These are phyloP conservation scores for Prunella himalayana DNA, from an alignment of 2,113 vertebrate genomes.

Conservation along the genomic window DNA sequence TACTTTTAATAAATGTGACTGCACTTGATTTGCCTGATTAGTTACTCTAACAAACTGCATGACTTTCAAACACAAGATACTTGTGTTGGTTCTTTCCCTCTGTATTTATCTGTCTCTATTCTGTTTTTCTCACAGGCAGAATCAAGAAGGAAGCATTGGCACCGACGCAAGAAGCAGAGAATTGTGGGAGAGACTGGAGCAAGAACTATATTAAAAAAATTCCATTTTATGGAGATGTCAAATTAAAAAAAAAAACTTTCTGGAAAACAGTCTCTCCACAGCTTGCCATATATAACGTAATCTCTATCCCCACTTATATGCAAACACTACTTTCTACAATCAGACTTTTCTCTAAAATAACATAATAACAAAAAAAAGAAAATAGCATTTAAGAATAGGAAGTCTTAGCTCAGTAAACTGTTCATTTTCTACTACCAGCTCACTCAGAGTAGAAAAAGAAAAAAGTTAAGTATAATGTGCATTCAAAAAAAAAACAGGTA, in stretches of 20 bases:
- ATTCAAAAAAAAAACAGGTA: background rate
- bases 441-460: background rate
- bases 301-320: background rate
- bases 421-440: background rate
- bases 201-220: background rate
- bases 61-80: background rate
- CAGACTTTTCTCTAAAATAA: background rate
- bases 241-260: background rate
- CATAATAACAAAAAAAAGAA: background rate
- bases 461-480: background rate
- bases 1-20: constrained; percentile 59
- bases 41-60: background rate
- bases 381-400: background rate
- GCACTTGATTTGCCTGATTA: background rate
- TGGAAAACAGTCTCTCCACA: background rate
- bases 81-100: background rate
- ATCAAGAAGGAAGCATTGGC: background rate
- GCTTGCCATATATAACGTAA: background rate
- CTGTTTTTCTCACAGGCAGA: background rate
- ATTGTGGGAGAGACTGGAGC: background rate
- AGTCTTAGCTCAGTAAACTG: background rate
- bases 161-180: background rate
- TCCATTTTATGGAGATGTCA: background rate
- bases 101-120: background rate
- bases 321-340: background rate